phyloP scores from a whole-genome alignment of 2,113 vertebrate genomes.

The Pterocles burchelli region DNA sequence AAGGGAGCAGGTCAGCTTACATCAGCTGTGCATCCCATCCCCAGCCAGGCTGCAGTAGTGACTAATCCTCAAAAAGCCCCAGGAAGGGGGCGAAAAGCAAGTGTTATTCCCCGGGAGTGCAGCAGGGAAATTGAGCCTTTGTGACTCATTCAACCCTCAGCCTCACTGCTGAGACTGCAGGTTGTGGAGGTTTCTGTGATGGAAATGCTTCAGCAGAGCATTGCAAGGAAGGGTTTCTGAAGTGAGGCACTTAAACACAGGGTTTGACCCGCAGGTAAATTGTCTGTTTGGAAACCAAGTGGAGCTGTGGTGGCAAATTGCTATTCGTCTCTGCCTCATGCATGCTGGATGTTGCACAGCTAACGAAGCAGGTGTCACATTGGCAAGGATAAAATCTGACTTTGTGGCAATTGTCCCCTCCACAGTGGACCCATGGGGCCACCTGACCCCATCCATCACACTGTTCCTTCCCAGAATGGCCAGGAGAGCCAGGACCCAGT shows the following conservation, averaged over 20 bases:
- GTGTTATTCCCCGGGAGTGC: neutral
- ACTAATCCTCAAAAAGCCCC: conserved; percentile 11
- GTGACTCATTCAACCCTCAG: neutral
- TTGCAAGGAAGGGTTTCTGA: neutral
- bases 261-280: conserved; percentile 21
- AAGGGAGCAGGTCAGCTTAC: neutral
- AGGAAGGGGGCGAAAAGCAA: conserved; percentile 24
- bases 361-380: neutral
- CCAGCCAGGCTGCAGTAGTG: neutral
- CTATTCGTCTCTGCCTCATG: neutral
- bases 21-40: neutral
- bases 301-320: neutral
- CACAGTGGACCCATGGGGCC: neutral
- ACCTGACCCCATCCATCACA: neutral
- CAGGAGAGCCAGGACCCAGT: neutral
- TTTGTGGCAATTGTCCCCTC: neutral
- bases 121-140: conserved; percentile 11
- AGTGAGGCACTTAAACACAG: neutral
- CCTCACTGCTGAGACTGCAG: neutral
- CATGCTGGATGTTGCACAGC: neutral
- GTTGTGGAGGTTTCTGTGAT: conserved; percentile 8
- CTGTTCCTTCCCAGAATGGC: neutral
- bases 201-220: neutral
- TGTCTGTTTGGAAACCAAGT: conserved; percentile 10
- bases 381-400: neutral